Evolutionary conservation across 2,113 vertebrate species (phyloP).

Genomic region (Toxotes chatareus): DNA sequence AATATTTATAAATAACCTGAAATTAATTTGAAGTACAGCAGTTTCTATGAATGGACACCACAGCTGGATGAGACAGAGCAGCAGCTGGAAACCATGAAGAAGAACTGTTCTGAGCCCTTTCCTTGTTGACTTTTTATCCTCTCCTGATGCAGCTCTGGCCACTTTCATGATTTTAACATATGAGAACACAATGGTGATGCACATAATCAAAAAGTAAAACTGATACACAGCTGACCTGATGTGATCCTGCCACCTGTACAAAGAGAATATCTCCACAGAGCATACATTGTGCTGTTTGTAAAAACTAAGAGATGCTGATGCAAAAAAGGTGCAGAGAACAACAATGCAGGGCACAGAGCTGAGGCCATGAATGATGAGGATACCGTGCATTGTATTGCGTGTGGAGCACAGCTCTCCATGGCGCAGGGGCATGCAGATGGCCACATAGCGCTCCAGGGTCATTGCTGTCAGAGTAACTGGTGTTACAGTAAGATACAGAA

Average conservation of each 20-base stretch:
- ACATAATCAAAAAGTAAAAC: not conserved
- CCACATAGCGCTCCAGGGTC: conserved; percentile 73
- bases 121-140: conserved; percentile 43
- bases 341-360: not conserved
- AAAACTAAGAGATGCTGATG: not conserved
- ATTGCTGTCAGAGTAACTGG: conserved; percentile 71
- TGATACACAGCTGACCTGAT: not conserved
- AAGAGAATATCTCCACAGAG: not conserved
- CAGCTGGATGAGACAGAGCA: conserved; percentile 61
- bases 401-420: conserved; percentile 64
- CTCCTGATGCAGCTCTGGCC: conserved; percentile 5
- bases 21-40: conserved; percentile 34
- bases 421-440: conserved; percentile 71
- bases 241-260: not conserved
- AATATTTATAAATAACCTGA: not conserved
- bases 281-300: not conserved
- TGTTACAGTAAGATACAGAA: not conserved
- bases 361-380: conserved; percentile 63
- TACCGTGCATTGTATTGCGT: conserved; percentile 4
- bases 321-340: not conserved
- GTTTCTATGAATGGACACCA: conserved; percentile 62
- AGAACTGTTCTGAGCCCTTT: conserved; percentile 65
- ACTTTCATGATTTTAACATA: conserved; percentile 4
- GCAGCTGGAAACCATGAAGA: conserved; percentile 66
- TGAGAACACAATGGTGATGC: not conserved